These are phyloP conservation scores for Hemaris fuciformis DNA, from an alignment of 2,888 invertebrate species.

Conservation along the genomic window DNA sequence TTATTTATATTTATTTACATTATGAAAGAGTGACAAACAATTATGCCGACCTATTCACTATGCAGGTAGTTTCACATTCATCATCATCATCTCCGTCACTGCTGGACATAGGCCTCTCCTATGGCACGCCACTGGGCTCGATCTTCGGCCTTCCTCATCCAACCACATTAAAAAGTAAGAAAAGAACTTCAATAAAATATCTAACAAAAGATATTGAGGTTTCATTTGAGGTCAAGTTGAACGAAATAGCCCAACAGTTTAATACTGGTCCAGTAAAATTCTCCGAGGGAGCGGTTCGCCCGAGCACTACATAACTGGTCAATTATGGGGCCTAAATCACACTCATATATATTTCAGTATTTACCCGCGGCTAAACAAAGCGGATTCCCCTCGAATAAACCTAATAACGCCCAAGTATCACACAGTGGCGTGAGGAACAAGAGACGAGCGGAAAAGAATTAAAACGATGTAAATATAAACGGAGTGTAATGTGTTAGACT, in stretches of 20 bases:
- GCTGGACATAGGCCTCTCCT: no score
- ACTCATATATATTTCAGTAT: conserved; percentile 62
- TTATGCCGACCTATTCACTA: no score
- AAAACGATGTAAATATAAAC: no score
- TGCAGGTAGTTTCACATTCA: no score
- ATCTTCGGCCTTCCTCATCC: no score
- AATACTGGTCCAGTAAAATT: neutral
- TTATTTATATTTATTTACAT: no score
- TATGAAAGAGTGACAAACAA: no score
- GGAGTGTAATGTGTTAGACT: no score
- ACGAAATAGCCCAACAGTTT: neutral
- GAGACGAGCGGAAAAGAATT: neutral
- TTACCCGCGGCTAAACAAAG: conserved; percentile 52
- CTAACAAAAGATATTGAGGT: neutral
- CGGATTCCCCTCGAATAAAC: conserved; percentile 63
- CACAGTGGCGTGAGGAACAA: conserved; percentile 14
- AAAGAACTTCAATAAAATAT: no score
- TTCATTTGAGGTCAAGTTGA: neutral
- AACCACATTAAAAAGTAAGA: no score
- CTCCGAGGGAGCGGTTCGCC: neutral
- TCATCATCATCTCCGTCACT: no score
- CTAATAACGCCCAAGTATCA: conserved; percentile 55
- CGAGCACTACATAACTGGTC: conserved; percentile 11
- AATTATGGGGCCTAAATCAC: conserved; percentile 41
- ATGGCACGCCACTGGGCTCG: no score